Evolutionary conservation across 2,113 vertebrate genomes (phyloP).

Genomic region (Montifringilla adamsi): DNA sequence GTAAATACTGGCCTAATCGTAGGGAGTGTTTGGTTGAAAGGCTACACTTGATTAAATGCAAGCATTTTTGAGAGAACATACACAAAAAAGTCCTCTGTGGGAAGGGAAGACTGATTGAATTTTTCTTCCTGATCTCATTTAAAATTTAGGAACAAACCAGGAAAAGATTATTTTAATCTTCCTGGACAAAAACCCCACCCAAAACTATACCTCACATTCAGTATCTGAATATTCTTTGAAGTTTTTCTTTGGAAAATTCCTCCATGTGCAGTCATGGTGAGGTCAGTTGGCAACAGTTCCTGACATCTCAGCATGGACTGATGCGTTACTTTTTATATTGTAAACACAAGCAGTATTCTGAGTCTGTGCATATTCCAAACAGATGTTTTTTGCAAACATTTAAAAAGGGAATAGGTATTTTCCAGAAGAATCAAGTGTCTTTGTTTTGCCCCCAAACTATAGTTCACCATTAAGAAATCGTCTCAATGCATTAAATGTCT

Average conservation of each 20-base stretch:
- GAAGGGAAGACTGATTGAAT: background rate
- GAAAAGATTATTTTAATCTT: background rate
- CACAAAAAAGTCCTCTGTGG: background rate
- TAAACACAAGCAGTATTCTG: background rate
- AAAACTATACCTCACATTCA: background rate
- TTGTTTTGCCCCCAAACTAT: background rate
- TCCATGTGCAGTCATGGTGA: background rate
- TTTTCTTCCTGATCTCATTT: background rate
- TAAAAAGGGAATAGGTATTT: background rate
- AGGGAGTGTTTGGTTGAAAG: background rate
- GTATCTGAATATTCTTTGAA: background rate
- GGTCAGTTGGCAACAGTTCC: background rate
- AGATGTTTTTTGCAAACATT: background rate
- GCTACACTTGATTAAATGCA: background rate
- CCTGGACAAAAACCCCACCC: background rate
- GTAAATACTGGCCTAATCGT: background rate
- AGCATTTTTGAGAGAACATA: background rate
- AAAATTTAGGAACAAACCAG: background rate
- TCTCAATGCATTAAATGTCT: background rate
- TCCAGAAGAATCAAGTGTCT: background rate
- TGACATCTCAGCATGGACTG: background rate
- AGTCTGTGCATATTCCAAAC: background rate
- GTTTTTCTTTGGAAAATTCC: background rate
- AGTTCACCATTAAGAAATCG: background rate
- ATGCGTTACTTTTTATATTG: background rate